Evolutionary conservation across 2,888 invertebrate genomes (phyloP).

Genomic region (Melinaea menophilus): DNA sequence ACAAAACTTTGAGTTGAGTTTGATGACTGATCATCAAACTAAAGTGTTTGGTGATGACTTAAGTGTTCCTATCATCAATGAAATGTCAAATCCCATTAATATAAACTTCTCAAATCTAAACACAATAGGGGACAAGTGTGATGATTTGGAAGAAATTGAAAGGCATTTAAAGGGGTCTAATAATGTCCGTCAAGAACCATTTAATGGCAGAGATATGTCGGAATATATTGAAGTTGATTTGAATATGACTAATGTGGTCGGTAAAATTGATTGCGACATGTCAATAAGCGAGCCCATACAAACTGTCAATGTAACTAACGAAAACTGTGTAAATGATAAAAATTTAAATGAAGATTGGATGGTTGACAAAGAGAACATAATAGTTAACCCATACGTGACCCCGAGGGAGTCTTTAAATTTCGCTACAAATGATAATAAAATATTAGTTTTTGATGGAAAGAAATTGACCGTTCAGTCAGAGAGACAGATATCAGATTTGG

Average conservation of each 20-base stretch:
- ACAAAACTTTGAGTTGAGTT: constrained; percentile 56
- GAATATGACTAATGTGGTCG: constrained; percentile 48
- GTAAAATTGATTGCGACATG: constrained; percentile 55
- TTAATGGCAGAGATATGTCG: constrained; percentile 42
- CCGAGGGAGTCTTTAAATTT: constrained; percentile 53
- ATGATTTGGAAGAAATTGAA: constrained; percentile 63
- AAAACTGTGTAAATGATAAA: constrained; percentile 34
- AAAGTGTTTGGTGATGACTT: constrained; percentile 57
- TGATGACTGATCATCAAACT: constrained; percentile 54
- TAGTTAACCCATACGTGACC: constrained; percentile 55
- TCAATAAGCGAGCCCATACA: constrained; percentile 62
- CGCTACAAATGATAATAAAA: constrained; percentile 52
- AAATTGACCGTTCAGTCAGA: constrained; percentile 51
- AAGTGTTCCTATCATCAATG: constrained; percentile 43
- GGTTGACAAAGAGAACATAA: constrained; percentile 66
- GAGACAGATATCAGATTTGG: constrained; percentile 24
- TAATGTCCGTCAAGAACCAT: constrained; percentile 43
- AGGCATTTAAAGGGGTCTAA: constrained; percentile 44
- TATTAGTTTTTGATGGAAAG: constrained; percentile 66
- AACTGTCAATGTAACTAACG: constrained; percentile 48
- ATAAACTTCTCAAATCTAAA: constrained; percentile 59
- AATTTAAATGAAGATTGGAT: constrained; percentile 46
- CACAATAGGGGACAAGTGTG: constrained; percentile 39
- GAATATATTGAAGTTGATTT: constrained; percentile 65
- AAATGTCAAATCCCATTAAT: constrained; percentile 53